A percentile compares a stretch with the other conserved stretches of the same genome.
Conservation (phyloP, 2,797 vertebrate species). For the Poeciliopsis infans region DNA sequence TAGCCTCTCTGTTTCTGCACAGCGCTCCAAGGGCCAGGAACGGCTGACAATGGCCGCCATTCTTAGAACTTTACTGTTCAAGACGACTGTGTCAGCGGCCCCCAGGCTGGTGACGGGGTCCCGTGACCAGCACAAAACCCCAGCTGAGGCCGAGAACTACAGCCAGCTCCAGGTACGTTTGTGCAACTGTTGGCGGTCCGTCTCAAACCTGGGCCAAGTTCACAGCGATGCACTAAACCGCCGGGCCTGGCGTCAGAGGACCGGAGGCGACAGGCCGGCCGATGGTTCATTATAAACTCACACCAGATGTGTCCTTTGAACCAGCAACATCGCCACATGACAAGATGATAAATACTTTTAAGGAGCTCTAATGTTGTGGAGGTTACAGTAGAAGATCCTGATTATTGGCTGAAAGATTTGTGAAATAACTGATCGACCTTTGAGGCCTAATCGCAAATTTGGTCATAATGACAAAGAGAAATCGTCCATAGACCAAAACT, state of each 20-base stretch:
- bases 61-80: constrained; percentile 79
- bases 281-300: not conserved
- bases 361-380: not conserved
- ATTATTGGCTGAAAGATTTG: not conserved
- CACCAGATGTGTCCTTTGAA: not conserved
- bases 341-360: not conserved
- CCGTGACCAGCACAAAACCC: constrained; percentile 78
- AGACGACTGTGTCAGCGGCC: constrained; percentile 80
- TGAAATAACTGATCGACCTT: not conserved
- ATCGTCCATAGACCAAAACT: not conserved
- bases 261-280: too few species aligned
- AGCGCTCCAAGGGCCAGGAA: constrained; percentile 76
- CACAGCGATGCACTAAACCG: not conserved
- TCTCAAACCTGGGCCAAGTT: not conserved
- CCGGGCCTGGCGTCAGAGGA: not conserved
- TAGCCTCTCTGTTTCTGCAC: constrained; percentile 77
- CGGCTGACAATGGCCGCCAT: constrained; percentile 80
- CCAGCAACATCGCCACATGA: not conserved
- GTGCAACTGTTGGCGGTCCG: constrained; percentile 9
- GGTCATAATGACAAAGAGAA: not conserved
- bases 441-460: not conserved
- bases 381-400: not conserved
- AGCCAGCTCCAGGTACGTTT: constrained; percentile 5
- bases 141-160: constrained; percentile 48
- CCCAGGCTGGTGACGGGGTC: constrained; percentile 78